Evolutionary conservation across 1,140 invertebrate species (phyloP).

Genomic region (Ceratina japonica): DNA sequence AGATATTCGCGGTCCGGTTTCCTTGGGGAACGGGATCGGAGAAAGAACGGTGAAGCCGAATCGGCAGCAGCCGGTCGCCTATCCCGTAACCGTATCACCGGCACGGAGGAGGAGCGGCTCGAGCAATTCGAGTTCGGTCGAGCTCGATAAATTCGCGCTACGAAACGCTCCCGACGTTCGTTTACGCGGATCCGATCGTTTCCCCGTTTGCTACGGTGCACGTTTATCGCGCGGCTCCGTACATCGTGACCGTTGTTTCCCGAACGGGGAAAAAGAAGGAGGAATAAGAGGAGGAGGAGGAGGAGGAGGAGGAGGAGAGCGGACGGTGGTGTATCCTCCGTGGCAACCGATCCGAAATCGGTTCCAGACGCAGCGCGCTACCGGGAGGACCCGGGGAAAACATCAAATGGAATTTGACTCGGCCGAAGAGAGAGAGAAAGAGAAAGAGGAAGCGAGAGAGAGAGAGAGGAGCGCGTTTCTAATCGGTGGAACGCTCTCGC

Average conservation of each 20-base stretch:
- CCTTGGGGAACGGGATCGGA: constrained; percentile 7
- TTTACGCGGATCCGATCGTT: constrained; percentile 34
- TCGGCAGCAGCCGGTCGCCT: neutral
- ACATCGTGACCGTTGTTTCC: constrained; percentile 18
- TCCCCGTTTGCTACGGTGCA: neutral
- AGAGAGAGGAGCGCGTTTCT: neutral
- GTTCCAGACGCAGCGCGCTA: too few relatives aligned
- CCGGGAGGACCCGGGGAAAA: neutral
- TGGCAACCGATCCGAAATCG: too few relatives aligned
- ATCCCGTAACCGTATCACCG: constrained; percentile 24
- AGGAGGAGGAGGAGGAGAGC: neutral
- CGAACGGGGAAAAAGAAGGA: neutral
- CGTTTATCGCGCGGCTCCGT: neutral
- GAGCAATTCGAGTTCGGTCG: constrained; percentile 34
- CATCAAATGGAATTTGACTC: constrained; percentile 12
- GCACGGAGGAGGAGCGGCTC: neutral
- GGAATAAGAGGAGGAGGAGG: neutral
- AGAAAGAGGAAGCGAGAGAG: neutral
- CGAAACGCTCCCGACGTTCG: constrained; percentile 30
- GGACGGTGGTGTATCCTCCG: too few relatives aligned
- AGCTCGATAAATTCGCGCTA: constrained; percentile 46
- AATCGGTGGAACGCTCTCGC: constrained; percentile 18
- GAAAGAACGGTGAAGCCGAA: neutral
- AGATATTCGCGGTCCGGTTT: neutral
- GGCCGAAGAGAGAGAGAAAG: neutral